These are phyloP conservation scores for Cordilura impudica DNA, from an alignment of 2,888 invertebrate species.

Conservation along the genomic window DNA sequence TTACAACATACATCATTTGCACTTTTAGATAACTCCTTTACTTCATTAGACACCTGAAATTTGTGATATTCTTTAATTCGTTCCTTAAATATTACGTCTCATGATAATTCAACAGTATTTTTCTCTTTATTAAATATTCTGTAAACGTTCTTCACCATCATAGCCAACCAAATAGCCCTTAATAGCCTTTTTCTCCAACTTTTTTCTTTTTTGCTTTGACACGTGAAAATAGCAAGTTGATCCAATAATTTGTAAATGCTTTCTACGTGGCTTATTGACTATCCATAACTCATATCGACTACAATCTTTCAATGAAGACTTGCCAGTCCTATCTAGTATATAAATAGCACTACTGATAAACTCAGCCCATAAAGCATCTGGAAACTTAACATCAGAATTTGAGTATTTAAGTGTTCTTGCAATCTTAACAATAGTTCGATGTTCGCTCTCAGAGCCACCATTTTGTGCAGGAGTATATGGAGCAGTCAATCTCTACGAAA, in stretches of 20 bases:
- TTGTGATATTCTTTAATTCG: neutral
- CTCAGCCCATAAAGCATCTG: too few relatives aligned
- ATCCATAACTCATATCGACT: neutral
- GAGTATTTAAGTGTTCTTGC: neutral
- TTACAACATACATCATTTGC: too few relatives aligned
- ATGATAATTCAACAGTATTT: too few relatives aligned
- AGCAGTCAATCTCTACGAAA: neutral
- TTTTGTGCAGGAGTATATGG: neutral
- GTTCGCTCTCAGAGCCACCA: neutral
- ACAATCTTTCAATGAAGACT: neutral
- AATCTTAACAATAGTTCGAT: neutral
- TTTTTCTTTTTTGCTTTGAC: neutral
- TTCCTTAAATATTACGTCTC: too few relatives aligned
- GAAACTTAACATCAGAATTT: neutral
- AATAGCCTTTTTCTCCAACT: neutral
- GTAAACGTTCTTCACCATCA: neutral
- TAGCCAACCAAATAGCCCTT: neutral
- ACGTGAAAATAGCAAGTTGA: neutral
- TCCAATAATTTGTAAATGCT: neutral
- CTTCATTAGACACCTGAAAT: neutral
- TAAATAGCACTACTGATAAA: neutral
- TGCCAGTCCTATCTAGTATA: constrained; percentile 6
- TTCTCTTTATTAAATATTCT: neutral
- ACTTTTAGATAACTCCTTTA: too few relatives aligned
- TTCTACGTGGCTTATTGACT: neutral